These are phyloP conservation scores for Carassius auratus DNA, from an alignment of 2,113 vertebrate genomes.

Conservation along the genomic window DNA sequence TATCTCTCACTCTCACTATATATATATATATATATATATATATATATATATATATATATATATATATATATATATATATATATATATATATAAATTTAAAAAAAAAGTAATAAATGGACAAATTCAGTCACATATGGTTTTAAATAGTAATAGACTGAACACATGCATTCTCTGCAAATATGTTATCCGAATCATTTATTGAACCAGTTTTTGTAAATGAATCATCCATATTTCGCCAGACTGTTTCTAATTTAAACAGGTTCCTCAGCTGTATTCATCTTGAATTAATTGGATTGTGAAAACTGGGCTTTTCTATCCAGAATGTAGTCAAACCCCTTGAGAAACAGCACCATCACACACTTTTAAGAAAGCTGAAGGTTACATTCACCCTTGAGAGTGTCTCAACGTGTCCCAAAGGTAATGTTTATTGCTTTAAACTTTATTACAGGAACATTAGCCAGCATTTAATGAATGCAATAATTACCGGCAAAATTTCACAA, in stretches of 20 bases:
- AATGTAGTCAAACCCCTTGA: neutral
- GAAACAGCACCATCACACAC: neutral
- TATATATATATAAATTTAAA: too few relatives aligned
- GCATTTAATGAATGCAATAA: neutral
- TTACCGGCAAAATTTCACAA: slow-evolving; percentile 1
- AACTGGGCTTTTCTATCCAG: neutral
- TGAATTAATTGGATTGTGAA: neutral
- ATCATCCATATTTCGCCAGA: neutral
- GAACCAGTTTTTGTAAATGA: too few relatives aligned
- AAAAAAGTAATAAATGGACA: too few relatives aligned
- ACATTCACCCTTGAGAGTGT: neutral
- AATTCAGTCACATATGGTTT: too few relatives aligned
- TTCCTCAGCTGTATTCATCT: too few relatives aligned
- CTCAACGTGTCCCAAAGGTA: neutral
- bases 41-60: too few relatives aligned
- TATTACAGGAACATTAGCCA: slow-evolving; percentile 14
- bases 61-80: too few relatives aligned
- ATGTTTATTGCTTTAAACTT: neutral
- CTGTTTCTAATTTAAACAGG: neutral
- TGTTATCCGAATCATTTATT: too few relatives aligned
- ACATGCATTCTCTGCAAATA: too few relatives aligned
- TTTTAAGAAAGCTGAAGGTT: neutral
- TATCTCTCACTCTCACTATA: too few relatives aligned
- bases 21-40: too few relatives aligned
- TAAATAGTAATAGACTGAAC: too few relatives aligned